Base-by-base conservation (phyloP, 2,797 vertebrate species). In the Microctenopoma stevenorrisi region DNA sequence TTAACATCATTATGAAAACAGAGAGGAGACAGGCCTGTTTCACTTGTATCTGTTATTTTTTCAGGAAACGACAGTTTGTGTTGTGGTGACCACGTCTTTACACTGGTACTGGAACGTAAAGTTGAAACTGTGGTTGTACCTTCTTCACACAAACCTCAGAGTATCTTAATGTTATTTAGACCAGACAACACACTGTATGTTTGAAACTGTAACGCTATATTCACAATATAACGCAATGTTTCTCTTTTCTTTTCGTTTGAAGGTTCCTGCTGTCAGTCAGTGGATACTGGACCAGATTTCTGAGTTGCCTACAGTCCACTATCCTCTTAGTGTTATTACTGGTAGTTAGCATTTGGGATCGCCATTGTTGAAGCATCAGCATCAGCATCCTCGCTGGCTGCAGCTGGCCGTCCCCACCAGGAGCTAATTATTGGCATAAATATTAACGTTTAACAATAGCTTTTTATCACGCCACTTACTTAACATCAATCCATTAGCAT, bases 181-280 rank as follows among this genome's bases (percentile, higher is more conserved):
- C 37, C 9, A 11, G 37, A 38, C 37, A 38, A 30, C 5, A 30
- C 5, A 18, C 18, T 18, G 18, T 18, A 18, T 18, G 18, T 18
- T 18, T 18, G 18, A 18, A 18, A 5, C 35, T 7, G 10, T 40
- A 40, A 40, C 38, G 13, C 38, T 40, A 37, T 37, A 37, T 37
- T 37, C 35, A 37, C 28, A 5, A 44, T n/a, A 48, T 7, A 44
- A 64, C 30, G 11, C 16, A 18, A 15, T 13, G 15, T 30, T 53
- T 67, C 43, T 38, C 37, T 64, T 16, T 44, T 6, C 26, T 52
- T 53, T 44, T 42, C 5, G 7, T 50, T 68, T 50, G 56, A 88
- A 91, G 84, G 57, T 64, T 81, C 59, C 68, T 56, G 65, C 38
- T 26, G 53, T 47, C 43, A 63, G 67, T 33, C 14, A 25, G 6